These are phyloP conservation scores for Euzophera pinguis DNA, from an alignment of 2,888 invertebrate species.

Conservation along the genomic window DNA sequence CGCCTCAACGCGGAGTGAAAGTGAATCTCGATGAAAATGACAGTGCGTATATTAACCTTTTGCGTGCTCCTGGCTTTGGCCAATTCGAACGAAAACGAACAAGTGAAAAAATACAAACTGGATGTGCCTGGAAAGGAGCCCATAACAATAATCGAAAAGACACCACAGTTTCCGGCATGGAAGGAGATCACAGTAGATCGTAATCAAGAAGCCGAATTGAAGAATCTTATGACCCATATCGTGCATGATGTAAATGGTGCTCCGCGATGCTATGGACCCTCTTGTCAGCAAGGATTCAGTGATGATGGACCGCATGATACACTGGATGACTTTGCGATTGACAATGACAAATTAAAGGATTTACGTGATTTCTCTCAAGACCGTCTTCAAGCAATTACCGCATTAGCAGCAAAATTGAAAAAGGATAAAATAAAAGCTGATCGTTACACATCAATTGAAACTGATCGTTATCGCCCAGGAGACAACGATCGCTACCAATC, in stretches of 20 bases:
- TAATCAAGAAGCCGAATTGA: constrained; percentile 48
- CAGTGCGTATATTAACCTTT: constrained; percentile 55
- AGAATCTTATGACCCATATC: constrained; percentile 66
- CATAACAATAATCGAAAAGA: constrained; percentile 79
- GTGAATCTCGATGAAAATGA: constrained; percentile 70
- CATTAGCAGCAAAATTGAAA: constrained; percentile 69
- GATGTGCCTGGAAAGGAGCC: constrained; percentile 79
- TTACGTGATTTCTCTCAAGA: constrained; percentile 61
- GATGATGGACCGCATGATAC: constrained; percentile 73
- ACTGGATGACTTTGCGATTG: constrained; percentile 80
- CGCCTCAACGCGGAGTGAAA: constrained; percentile 64
- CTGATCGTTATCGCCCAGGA: constrained; percentile 19
- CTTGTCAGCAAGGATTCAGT: constrained; percentile 60
- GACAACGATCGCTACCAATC: not conserved
- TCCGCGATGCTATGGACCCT: constrained; percentile 70
- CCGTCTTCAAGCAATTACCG: constrained; percentile 64
- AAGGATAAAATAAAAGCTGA: constrained; percentile 60
- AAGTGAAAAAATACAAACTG: constrained; percentile 73
- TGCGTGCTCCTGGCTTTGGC: constrained; percentile 48
- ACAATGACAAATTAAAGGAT: constrained; percentile 78
- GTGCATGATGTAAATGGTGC: constrained; percentile 57
- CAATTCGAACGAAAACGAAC: constrained; percentile 54
- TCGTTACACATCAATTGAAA: constrained; percentile 35
- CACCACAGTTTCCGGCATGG: constrained; percentile 35
- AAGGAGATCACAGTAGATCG: constrained; percentile 36